Conservation (phyloP, 2,888 invertebrate species). For the Syritta pipiens region DNA sequence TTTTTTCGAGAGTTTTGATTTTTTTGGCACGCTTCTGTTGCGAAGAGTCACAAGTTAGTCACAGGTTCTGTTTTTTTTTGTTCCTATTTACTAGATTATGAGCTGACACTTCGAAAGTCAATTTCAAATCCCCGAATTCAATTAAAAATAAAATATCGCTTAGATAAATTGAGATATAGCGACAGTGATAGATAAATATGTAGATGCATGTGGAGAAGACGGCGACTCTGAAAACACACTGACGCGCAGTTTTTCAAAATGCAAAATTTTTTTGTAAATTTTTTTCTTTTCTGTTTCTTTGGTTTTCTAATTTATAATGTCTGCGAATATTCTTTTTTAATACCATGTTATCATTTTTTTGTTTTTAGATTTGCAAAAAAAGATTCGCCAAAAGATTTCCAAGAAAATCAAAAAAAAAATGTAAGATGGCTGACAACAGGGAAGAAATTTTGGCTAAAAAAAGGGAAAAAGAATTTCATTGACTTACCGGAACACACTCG, state of each 20-base stretch:
- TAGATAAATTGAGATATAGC: conserved; percentile 35
- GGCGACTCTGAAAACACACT: too few relatives aligned
- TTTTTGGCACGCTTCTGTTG: conserved; percentile 55
- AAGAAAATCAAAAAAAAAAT: conserved; percentile 40
- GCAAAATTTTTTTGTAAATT: conserved; percentile 17
- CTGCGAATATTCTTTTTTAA: conserved; percentile 38
- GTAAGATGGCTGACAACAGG: neutral
- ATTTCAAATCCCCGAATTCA: conserved; percentile 32
- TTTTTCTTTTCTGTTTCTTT: neutral
- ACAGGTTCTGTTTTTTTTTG: conserved; percentile 3
- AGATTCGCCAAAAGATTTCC: conserved; percentile 30
- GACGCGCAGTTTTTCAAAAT: conserved; percentile 36
- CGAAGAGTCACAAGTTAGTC: conserved; percentile 14
- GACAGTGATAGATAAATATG: too few relatives aligned
- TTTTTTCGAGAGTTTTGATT: too few relatives aligned
- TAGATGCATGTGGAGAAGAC: too few relatives aligned
- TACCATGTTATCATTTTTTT: conserved; percentile 13
- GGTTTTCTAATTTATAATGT: conserved; percentile 52
- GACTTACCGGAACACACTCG: conserved; percentile 95
- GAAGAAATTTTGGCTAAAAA: conserved; percentile 3
- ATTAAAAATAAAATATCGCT: conserved; percentile 40
- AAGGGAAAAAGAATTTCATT: neutral
- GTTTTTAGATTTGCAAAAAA: conserved; percentile 1
- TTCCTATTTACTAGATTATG: conserved; percentile 25
- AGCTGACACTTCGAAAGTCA: conserved; percentile 41